A percentile compares a stretch with the other conserved stretches of the same genome.
These are phyloP conservation scores for Ceratina japonica DNA, from an alignment of 1,140 invertebrate genomes.

Conservation along the genomic window DNA sequence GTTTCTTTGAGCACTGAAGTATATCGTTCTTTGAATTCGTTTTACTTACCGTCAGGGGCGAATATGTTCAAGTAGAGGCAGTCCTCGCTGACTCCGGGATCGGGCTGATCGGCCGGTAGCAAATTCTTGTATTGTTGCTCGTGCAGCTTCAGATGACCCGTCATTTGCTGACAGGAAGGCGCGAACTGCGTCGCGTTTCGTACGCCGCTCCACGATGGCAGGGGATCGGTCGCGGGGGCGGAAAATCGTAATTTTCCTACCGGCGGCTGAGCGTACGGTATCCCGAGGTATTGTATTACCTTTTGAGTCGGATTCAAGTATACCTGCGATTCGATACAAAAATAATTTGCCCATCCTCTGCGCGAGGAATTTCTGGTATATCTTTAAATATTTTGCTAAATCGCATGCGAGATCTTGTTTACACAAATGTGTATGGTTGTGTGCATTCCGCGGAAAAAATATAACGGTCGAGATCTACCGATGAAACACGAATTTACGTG, in stretches of 20 bases:
- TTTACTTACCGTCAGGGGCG: conserved; percentile 85
- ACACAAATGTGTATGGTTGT: no score
- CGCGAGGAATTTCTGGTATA: background rate
- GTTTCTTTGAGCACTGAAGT: no score
- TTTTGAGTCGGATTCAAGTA: conserved; percentile 83
- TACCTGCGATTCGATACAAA: conserved; percentile 74
- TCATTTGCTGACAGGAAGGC: conserved; percentile 85
- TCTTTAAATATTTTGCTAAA: no score
- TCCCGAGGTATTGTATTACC: conserved; percentile 86
- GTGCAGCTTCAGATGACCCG: conserved; percentile 74
- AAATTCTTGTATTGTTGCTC: conserved; percentile 73
- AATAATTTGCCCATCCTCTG: no score
- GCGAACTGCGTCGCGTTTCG: conserved; percentile 84
- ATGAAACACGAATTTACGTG: background rate
- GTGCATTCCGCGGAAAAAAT: background rate
- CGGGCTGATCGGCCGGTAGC: conserved; percentile 66
- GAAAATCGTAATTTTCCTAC: conserved; percentile 82
- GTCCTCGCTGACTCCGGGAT: conserved; percentile 83
- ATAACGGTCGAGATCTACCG: background rate
- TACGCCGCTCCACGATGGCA: conserved; percentile 84
- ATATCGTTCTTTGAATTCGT: background rate
- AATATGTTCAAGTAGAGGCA: conserved; percentile 89
- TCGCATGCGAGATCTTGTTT: background rate
- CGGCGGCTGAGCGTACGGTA: conserved; percentile 88
- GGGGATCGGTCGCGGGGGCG: conserved; percentile 83